Evolutionary conservation across 2,113 vertebrate species (phyloP).

Genomic region (Chaetops frenatus): DNA sequence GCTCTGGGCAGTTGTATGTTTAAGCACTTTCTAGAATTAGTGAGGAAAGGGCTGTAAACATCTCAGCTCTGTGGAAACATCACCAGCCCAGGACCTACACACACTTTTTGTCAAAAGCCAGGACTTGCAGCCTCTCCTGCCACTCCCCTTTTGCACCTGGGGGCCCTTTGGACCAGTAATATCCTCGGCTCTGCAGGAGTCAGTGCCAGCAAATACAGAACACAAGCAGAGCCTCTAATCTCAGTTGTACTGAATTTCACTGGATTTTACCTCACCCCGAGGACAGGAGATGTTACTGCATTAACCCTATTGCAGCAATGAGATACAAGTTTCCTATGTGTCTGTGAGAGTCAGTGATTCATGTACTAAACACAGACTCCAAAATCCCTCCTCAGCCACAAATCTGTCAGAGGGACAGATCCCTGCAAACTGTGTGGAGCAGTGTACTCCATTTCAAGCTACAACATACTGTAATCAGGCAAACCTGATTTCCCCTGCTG

Average conservation of each 20-base stretch:
- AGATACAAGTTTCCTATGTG: background rate
- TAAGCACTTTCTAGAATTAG: background rate
- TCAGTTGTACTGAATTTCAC: background rate
- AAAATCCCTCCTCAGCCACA: background rate
- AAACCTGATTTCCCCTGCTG: background rate
- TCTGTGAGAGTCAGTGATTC: background rate
- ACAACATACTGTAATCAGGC: background rate
- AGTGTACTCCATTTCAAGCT: background rate
- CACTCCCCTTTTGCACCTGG: fast-evolving
- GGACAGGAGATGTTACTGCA: background rate
- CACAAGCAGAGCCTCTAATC: background rate
- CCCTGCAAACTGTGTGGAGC: background rate
- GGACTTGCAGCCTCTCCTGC: background rate
- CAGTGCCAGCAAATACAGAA: background rate
- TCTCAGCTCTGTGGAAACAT: background rate
- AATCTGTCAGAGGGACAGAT: background rate
- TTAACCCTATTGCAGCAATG: background rate
- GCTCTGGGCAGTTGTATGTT: background rate
- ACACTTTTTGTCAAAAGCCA: background rate
- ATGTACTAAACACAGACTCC: background rate
- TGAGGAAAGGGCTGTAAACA: background rate
- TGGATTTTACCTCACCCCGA: background rate
- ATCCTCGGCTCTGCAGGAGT: background rate
- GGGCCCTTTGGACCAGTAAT: background rate
- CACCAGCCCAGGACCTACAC: background rate